Evolutionary conservation across 2,888 invertebrate species (phyloP), one percentile per base, ranked within the genome.

Genomic region (Acrobasis repandana): DNA sequence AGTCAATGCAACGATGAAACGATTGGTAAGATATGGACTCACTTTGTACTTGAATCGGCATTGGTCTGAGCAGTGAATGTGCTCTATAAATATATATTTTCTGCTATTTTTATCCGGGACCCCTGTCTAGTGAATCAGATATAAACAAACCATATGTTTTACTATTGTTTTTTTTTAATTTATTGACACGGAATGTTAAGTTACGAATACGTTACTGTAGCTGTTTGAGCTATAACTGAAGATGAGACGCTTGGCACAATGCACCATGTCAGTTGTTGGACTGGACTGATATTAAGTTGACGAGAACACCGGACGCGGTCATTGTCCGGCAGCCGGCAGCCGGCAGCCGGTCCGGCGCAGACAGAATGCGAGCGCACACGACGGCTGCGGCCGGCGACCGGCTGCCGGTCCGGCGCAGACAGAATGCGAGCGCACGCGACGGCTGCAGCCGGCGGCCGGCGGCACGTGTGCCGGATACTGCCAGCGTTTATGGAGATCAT

Each of bases 281-380:
- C 50, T n/a, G 50, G 9, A n/a, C n/a, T n/a, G n/a, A n/a, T n/a
- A n/a, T n/a, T n/a, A n/a, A n/a, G n/a, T n/a, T 33, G 33, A 50
- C 33, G 20, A 28, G 43, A 3, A 38, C 14, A 43, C 14, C 43
- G 43, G 43, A 43, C 43, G 14, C 52, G 52, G 52, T 36, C 52
- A 11, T 36, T 52, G 18, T 52, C 46, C 57, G 61, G 47, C n/a
- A 2, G 9, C 56, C 20, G 43, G n/a, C n/a, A n/a, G 8, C 11
- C 56, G 18, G 47, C n/a, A 5, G 38, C 5, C 56, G 18, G 18
- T 4, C 56, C 5, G 15, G 16, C 36, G 36, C 16, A n/a, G n/a
- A n/a, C n/a, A n/a, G 6, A 56, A 38, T 43, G 56, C 38, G 11
- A 43, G 38, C 56, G 33, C 51, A 51, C 33, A 34, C 33, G 33